phyloP scores from a whole-genome alignment of 2,888 invertebrate species.

The Drosophila heteroneura region DNA sequence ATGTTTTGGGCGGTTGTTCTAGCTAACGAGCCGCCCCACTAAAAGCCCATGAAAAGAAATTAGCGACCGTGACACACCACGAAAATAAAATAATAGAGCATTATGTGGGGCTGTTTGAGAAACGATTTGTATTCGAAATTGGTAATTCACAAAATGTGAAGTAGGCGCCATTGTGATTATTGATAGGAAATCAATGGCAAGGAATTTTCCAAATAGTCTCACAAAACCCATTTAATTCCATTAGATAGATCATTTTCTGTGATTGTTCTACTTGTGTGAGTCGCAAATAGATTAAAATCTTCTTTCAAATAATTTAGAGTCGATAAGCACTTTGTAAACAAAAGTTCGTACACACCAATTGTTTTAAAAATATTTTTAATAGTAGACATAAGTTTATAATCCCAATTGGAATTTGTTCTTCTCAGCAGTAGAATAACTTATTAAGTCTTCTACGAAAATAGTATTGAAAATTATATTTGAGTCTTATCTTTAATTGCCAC shows the following conservation, averaged over 20 bases:
- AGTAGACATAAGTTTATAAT: background rate
- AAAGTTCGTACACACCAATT: background rate
- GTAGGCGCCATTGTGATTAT: conserved; percentile 4
- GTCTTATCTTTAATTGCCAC: background rate
- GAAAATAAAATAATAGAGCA: conserved; percentile 23
- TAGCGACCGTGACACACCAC: conserved; percentile 44
- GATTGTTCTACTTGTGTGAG: background rate
- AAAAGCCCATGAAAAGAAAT: conserved; percentile 53
- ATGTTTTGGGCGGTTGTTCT: conserved; percentile 47
- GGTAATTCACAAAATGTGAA: conserved; percentile 14
- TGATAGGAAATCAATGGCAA: background rate
- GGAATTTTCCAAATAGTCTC: background rate
- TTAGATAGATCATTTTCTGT: background rate
- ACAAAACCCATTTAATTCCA: background rate
- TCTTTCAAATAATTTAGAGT: background rate
- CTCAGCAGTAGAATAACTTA: background rate
- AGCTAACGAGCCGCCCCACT: conserved; percentile 46
- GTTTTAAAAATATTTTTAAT: background rate
- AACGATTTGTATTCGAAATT: conserved; percentile 26
- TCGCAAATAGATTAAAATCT: background rate
- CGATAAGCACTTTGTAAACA: background rate
- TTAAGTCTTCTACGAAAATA: background rate
- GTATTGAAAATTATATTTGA: background rate
- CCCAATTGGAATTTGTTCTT: background rate
- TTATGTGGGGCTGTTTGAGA: background rate